Conservation (phyloP, 2,888 invertebrate species). For the Diabrotica balteata region DNA sequence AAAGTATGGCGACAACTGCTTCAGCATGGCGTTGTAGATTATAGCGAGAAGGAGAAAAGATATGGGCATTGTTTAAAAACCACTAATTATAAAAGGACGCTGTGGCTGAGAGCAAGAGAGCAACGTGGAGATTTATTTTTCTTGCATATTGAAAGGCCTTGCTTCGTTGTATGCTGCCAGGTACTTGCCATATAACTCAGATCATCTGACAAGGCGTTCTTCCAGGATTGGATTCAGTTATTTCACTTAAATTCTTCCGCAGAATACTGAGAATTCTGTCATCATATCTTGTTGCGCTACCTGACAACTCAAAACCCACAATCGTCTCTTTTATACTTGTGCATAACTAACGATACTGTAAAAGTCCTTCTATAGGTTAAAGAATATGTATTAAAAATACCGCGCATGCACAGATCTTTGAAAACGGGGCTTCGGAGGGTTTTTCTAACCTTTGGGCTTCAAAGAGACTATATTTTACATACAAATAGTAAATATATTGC, state of each 20-base stretch:
- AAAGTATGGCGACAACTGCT: constrained; percentile 49
- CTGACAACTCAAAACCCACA: too few relatives aligned
- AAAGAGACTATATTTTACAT: too few relatives aligned
- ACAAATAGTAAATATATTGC: too few relatives aligned
- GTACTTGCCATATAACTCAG: constrained; percentile 60
- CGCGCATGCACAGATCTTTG: too few relatives aligned
- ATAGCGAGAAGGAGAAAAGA: constrained; percentile 46
- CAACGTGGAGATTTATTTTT: constrained; percentile 60
- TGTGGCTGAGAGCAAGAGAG: constrained; percentile 45
- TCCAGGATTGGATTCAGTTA: constrained; percentile 46
- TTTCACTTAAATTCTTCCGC: constrained; percentile 15
- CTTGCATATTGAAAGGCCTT: constrained; percentile 61
- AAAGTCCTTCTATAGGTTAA: too few relatives aligned
- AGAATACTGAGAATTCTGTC: neutral
- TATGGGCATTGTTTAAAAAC: constrained; percentile 60
- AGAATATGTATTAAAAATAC: too few relatives aligned
- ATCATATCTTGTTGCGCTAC: too few relatives aligned
- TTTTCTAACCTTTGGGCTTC: too few relatives aligned
- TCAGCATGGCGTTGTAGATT: constrained; percentile 45
- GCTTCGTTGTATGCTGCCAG: constrained; percentile 55
- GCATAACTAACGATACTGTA: too few relatives aligned
- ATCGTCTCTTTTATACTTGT: too few relatives aligned
- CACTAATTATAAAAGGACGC: constrained; percentile 60
- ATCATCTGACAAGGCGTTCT: constrained; percentile 56
- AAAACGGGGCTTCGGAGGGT: too few relatives aligned